phyloP scores from a whole-genome alignment of 1,140 invertebrate genomes.

The Pogonognathellus flavescens region DNA sequence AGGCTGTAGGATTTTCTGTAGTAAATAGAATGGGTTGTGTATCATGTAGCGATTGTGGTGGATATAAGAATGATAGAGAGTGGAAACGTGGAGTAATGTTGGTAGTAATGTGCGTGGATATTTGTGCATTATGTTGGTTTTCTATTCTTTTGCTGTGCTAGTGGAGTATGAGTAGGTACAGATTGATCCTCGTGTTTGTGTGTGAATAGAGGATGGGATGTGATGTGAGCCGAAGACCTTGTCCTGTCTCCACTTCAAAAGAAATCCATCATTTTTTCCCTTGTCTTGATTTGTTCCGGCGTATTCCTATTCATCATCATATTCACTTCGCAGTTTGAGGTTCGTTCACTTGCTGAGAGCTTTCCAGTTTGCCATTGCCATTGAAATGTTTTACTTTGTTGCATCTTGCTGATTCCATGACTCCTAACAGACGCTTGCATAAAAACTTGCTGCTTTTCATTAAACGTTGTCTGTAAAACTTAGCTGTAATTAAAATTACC shows the following conservation, averaged over 20 bases:
- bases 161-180: not conserved
- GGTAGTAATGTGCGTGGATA: not conserved
- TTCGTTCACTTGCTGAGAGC: constrained; percentile 29
- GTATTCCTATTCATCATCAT: constrained; percentile 59
- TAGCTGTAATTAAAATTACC: not conserved
- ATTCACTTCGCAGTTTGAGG: constrained; percentile 47
- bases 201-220: constrained; percentile 22
- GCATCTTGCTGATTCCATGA: not conserved
- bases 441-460: not conserved
- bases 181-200: constrained; percentile 1
- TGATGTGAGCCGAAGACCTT: constrained; percentile 36
- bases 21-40: not conserved
- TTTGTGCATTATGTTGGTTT: constrained; percentile 25
- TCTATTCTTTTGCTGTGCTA: not conserved
- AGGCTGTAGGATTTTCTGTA: not conserved
- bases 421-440: not conserved
- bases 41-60: not conserved
- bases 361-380: not conserved
- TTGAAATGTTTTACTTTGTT: not conserved
- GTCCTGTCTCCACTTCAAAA: constrained; percentile 52
- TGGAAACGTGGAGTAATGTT: not conserved
- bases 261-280: constrained; percentile 60
- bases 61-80: not conserved
- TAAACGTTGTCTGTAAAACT: no score
- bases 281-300: constrained; percentile 59